These are phyloP conservation scores for Miltochrista miniata DNA, from an alignment of 2,888 invertebrate species.

Conservation along the genomic window DNA sequence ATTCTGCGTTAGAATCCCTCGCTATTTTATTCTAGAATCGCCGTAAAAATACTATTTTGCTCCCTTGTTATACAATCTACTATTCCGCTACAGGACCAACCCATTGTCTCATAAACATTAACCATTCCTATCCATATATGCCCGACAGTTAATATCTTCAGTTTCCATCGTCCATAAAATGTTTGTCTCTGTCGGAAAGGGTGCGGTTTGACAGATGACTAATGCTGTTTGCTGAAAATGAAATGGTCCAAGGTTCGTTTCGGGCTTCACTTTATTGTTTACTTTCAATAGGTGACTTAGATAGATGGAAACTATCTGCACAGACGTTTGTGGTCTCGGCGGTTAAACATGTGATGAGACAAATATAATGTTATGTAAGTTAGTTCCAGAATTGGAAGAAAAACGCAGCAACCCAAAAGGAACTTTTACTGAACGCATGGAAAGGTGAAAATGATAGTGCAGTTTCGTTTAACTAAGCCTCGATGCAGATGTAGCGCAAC, in stretches of 20 bases:
- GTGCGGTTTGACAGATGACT: conserved; percentile 62
- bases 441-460: too few species aligned
- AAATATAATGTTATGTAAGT: conserved; percentile 10
- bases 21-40: too few species aligned
- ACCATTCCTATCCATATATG: conserved; percentile 34
- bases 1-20: too few species aligned
- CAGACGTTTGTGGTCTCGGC: conserved; percentile 33
- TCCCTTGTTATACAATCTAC: too few species aligned
- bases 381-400: too few species aligned
- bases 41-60: too few species aligned
- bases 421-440: too few species aligned
- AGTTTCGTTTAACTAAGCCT: too few species aligned
- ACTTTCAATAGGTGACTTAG: conserved; percentile 61
- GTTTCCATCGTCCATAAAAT: conserved; percentile 47
- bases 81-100: too few species aligned
- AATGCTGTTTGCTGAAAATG: conserved; percentile 64
- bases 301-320: conserved; percentile 58
- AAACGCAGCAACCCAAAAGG: too few species aligned
- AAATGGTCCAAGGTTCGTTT: conserved; percentile 47
- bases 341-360: conserved; percentile 25
- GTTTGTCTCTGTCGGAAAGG: conserved; percentile 59
- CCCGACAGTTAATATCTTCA: conserved; percentile 48
- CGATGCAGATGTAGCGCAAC: too few species aligned
- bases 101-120: conserved; percentile 2
- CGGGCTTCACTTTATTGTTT: conserved; percentile 55